Conservation (phyloP, 2,888 invertebrate genomes). For the Chrysolina oricalcia region DNA sequence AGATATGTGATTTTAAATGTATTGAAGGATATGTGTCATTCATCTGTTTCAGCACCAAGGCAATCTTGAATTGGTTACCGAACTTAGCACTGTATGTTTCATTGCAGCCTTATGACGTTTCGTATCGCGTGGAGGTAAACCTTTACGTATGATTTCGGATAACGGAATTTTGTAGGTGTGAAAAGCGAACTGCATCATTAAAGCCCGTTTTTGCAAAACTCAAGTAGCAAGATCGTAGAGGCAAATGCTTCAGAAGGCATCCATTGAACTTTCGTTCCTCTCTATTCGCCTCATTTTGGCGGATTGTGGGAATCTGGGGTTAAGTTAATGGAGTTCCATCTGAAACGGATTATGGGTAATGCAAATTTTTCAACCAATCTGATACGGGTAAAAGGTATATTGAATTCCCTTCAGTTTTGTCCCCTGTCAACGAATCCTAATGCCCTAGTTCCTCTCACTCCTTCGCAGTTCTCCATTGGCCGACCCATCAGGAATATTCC, state of each 20-base stretch:
- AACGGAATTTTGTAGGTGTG: constrained; percentile 56
- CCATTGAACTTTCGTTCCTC: too few relatives aligned
- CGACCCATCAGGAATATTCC: background rate
- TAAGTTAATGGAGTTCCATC: too few relatives aligned
- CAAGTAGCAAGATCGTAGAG: background rate
- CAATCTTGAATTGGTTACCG: constrained; percentile 57
- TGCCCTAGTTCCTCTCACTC: background rate
- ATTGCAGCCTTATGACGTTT: constrained; percentile 56
- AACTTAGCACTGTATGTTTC: constrained; percentile 53
- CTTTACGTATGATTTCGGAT: constrained; percentile 51
- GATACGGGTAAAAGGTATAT: too few relatives aligned
- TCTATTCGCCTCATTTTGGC: too few relatives aligned
- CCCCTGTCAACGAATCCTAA: too few relatives aligned
- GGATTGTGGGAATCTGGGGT: too few relatives aligned
- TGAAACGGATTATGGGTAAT: too few relatives aligned
- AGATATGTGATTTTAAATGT: constrained; percentile 31
- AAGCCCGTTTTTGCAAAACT: background rate
- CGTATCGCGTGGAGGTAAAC: constrained; percentile 55
- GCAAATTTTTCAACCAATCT: too few relatives aligned
- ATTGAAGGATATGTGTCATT: constrained; percentile 43
- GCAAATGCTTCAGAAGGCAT: background rate
- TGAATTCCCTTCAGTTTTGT: too few relatives aligned
- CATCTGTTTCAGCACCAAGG: constrained; percentile 53
- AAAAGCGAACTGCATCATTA: constrained; percentile 24
- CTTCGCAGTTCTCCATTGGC: background rate